phyloP scores from a whole-genome alignment of 2,888 invertebrate species.

The Trichogramma evanescens region DNA sequence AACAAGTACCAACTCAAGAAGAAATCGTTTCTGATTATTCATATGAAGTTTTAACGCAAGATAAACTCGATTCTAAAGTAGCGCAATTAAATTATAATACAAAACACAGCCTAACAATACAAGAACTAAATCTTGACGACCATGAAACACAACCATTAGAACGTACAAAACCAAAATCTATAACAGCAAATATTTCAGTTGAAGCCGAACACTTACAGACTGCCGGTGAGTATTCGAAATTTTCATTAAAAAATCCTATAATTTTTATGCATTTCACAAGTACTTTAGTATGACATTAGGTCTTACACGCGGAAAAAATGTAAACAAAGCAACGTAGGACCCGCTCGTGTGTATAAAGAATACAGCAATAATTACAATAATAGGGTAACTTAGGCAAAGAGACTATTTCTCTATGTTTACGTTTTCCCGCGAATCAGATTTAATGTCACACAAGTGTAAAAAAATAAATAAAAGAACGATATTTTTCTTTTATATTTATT shows the following conservation, averaged over 20 bases:
- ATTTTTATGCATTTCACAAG: no score
- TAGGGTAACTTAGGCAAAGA: no score
- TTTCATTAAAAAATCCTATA: slow-evolving; percentile 6
- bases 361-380: no score
- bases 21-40: slow-evolving; percentile 36
- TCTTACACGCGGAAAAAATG: no score
- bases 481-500: no score
- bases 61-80: slow-evolving; percentile 34
- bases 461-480: no score
- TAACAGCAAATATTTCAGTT: slow-evolving; percentile 44
- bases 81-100: slow-evolving; percentile 37
- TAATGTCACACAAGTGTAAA: no score
- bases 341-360: no score
- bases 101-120: slow-evolving; percentile 50
- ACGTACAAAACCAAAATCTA: slow-evolving; percentile 45
- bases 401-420: no score
- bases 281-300: no score
- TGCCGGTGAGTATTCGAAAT: slow-evolving; percentile 36
- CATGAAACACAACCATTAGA: slow-evolving; percentile 47
- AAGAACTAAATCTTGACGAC: slow-evolving; percentile 49
- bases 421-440: no score
- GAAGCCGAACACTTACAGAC: slow-evolving; percentile 39
- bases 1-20: slow-evolving; percentile 46
- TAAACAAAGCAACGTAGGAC: no score
- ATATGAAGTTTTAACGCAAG: slow-evolving; percentile 31